These are phyloP conservation scores for Brachypteracias leptosomus DNA, from an alignment of 2,113 vertebrate genomes.

Conservation along the genomic window DNA sequence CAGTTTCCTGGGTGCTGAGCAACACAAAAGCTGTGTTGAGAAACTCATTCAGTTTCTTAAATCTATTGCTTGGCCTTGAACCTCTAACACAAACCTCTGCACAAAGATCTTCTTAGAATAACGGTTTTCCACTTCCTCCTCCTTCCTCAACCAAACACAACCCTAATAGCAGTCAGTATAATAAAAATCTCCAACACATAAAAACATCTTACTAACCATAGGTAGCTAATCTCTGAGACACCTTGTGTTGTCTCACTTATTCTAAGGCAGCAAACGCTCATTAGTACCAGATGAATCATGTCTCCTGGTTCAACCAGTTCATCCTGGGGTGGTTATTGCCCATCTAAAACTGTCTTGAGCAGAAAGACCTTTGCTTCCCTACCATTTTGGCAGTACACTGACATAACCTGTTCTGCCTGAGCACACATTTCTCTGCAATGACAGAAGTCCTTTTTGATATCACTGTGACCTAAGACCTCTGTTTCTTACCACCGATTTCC, in stretches of 20 bases:
- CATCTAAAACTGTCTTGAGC: not conserved
- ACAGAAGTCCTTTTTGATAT: not conserved
- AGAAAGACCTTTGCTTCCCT: not conserved
- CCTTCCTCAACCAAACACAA: not conserved
- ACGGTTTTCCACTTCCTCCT: not conserved
- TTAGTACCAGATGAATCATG: not conserved
- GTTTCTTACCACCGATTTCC: not conserved
- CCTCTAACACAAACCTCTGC: not conserved
- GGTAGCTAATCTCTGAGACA: not conserved
- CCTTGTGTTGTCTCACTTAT: not conserved
- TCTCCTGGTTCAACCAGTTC: not conserved
- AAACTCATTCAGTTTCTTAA: not conserved
- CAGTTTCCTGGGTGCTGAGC: conserved; percentile 1
- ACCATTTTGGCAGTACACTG: not conserved
- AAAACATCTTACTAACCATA: not conserved
- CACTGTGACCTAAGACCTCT: not conserved
- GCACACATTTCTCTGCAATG: not conserved
- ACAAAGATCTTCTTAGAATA: not conserved
- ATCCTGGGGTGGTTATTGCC: not conserved
- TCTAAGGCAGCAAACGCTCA: conserved; percentile 6
- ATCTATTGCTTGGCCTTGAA: conserved; percentile 27
- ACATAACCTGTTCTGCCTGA: not conserved
- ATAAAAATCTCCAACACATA: not conserved
- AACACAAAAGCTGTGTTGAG: not conserved
- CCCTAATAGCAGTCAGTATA: not conserved